These are phyloP conservation scores for Ctena decussata DNA, from an alignment of 2,888 invertebrate genomes.

Conservation along the genomic window DNA sequence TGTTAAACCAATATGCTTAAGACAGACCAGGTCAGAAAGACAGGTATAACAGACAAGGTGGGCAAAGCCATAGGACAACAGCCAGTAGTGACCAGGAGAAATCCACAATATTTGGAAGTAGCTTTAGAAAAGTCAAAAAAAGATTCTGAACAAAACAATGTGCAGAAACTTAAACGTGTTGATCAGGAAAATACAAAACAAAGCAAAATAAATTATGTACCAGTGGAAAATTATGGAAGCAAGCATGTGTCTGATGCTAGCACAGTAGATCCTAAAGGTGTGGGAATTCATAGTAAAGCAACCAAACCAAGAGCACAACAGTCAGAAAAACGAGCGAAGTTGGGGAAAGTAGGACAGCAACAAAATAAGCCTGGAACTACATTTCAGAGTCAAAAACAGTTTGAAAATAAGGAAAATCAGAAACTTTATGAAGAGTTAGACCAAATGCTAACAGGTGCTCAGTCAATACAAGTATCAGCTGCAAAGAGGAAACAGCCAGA, in stretches of 20 bases:
- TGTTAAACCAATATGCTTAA: slow-evolving; percentile 58
- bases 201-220: neutral
- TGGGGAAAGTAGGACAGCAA: neutral
- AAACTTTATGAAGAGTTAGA: slow-evolving; percentile 59
- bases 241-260: neutral
- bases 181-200: neutral
- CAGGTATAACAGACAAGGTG: slow-evolving; percentile 30
- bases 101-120: slow-evolving; percentile 58
- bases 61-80: slow-evolving; percentile 47
- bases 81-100: neutral
- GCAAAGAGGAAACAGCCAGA: neutral
- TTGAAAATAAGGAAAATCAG: slow-evolving; percentile 52
- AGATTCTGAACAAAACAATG: neutral
- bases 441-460: slow-evolving; percentile 45
- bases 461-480: neutral
- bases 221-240: neutral
- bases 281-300: neutral
- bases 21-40: slow-evolving; percentile 46
- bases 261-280: neutral
- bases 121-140: slow-evolving; percentile 38
- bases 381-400: slow-evolving; percentile 43
- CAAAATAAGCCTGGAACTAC: slow-evolving; percentile 2
- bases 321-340: neutral
- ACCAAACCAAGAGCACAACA: neutral
- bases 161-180: neutral